Percentiles rank a stretch among this genome's conserved stretches.
Conservation (phyloP, 2,797 vertebrate species). For the Pantherophis vulpinus region DNA sequence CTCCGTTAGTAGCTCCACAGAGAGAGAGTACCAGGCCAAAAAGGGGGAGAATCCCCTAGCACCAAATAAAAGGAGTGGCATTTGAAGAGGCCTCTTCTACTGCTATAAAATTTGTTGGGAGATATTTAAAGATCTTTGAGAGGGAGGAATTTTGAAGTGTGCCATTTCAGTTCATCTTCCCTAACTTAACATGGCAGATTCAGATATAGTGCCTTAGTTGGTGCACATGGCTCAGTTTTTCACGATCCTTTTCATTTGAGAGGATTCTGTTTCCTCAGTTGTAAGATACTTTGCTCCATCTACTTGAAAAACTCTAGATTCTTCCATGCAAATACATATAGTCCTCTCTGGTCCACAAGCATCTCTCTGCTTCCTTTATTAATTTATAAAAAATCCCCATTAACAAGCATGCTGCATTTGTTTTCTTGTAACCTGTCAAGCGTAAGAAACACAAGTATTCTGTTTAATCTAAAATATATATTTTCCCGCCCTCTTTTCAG, state of each 20-base stretch:
- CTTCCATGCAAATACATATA: not conserved
- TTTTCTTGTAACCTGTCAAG: not conserved
- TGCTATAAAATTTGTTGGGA: not conserved
- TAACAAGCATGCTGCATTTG: not conserved
- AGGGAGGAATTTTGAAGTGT: not conserved
- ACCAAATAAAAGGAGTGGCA: fast-evolving
- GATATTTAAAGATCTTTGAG: not conserved
- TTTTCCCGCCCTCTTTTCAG: not conserved
- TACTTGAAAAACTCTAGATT: constrained; percentile 1
- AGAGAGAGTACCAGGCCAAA: not conserved
- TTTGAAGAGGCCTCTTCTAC: not conserved
- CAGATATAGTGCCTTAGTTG: not conserved
- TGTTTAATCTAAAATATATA: not conserved
- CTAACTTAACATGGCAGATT: not conserved
- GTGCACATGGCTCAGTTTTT: constrained; percentile 9
- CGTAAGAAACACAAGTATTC: not conserved
- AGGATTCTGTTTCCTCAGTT: not conserved
- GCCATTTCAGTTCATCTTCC: not conserved
- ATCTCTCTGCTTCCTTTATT: not conserved
- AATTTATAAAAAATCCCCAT: not conserved
- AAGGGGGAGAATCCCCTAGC: not conserved
- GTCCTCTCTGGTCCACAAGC: not conserved
- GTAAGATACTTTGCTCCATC: not conserved
- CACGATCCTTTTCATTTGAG: not conserved
- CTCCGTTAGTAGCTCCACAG: not conserved